phyloP scores from a whole-genome alignment of 2,113 vertebrate genomes.

The Chaetodon auriga region DNA sequence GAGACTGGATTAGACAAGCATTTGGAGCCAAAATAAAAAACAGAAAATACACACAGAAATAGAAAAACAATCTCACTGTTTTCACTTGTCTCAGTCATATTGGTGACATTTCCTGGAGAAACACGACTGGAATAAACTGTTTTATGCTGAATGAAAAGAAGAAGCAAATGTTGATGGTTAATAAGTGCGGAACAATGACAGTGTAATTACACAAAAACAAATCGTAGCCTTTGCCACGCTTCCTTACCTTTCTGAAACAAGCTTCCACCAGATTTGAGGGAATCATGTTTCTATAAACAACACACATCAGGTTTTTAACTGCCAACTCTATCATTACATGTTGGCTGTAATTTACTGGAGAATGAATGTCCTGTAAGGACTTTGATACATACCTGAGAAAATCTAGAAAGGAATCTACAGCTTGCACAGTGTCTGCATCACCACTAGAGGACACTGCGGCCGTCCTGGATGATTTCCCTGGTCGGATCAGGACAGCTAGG shows the following conservation, averaged over 20 bases:
- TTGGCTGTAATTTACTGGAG: background rate
- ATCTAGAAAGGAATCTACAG: constrained; percentile 86
- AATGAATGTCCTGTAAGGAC: too few species aligned
- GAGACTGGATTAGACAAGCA: background rate
- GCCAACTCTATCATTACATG: background rate
- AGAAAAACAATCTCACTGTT: constrained; percentile 22
- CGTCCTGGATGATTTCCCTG: constrained; percentile 39
- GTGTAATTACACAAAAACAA: constrained; percentile 4
- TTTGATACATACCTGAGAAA: constrained; percentile 83
- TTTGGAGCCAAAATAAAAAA: background rate
- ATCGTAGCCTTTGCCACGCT: background rate
- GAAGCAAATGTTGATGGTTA: background rate
- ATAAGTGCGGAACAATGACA: background rate
- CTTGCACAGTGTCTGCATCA: constrained; percentile 82
- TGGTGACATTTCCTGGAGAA: constrained; percentile 4
- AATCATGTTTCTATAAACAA: constrained; percentile 90
- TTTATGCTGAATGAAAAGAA: constrained; percentile 86
- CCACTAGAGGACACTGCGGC: constrained; percentile 76
- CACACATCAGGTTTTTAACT: background rate
- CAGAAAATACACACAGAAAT: too few species aligned
- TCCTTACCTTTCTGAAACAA: constrained; percentile 93
- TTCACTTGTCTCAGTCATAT: background rate
- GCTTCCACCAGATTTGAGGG: constrained; percentile 93
- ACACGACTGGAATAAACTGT: constrained; percentile 78
- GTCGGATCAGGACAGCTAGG: constrained; percentile 81